Evolutionary conservation across 2,888 invertebrate genomes (phyloP), one percentile per base, ranked within the genome.

Genomic region (Nephrocerus scutellatus): DNA sequence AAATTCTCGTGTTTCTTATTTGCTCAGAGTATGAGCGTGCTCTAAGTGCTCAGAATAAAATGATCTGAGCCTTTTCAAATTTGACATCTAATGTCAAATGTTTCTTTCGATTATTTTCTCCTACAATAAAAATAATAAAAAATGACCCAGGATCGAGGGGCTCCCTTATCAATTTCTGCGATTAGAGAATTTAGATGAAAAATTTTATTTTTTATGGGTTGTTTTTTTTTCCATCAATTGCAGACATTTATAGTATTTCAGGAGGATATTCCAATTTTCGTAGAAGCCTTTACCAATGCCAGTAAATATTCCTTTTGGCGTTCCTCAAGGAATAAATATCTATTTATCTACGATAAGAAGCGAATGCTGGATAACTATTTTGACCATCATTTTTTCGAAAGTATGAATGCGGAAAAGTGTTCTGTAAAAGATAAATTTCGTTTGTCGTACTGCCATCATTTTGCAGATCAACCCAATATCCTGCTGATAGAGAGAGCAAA

Each of bases 301-400:
- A 54, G 60, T 5, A 47, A 54, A 43, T 59, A 60, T 32, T 62
- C 66, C 0, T 54, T 55, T 33, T 64, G 66, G 64, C 57, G 62
- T 3, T 62, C 63, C 0, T 29, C 54, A 34, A 40, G 49, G 21
- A 61, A 58, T 41, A 57, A 51, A 42, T 64, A 62, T 21, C 24
- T 64, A 2, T 62, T 65, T 39, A 51, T 42, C 8, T 50, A 53
- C 21, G 29, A 44, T 6, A 46, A 39, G 2, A 29, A 44, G 4
- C 39, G 43, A 1, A 18, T 51, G 4, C 26, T 35, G 1, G 31
- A 45, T 3, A 15, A 39, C 1, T 37, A 43, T 8, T 54, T 50
- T 7, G 18, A 39, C 2, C 47, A 52, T 24, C 20, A 33, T n/a
- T 62, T 63, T 24, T 62, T 60, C 15, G 45, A 57, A 30, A 53